Evolutionary conservation across 2,888 invertebrate genomes (phyloP), one percentile per base, ranked within the genome.

Genomic region (Diplazon laetatorius): DNA sequence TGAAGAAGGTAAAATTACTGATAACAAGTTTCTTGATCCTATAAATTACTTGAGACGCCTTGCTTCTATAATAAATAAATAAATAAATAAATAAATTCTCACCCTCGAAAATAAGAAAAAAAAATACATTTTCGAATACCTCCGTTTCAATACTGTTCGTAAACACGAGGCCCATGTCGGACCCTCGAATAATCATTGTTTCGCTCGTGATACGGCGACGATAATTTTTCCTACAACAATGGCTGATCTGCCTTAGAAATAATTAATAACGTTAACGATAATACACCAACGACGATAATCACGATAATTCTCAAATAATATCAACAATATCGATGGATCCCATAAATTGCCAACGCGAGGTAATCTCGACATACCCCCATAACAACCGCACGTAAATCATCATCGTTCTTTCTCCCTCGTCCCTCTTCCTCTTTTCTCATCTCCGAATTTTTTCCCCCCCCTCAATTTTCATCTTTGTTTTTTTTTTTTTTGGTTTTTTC

Each of bases 351-450:
- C 63, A 76, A 81, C 76, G 73, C 75, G 60, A 68, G 73, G 72
- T 72, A 55, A 73, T 75, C 76, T 66, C 75, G n/a, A n/a, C 70
- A 78, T 69, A 70, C 68, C 74, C 68, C 74, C 75, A 59, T 74
- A 75, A 80, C 70, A 80, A 77, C 69, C 71, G 66, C 66, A 42
- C 70, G 60, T 80, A 80, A 52, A 80, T 76, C 78, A 75, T 66
- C 66, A 48, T 73, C 77, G 52, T 71, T 66, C n/a, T 69, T 66
- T 30, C 30, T 30, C 74, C 74, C 75, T 66, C 66, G 46, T 73
- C 77, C 52, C 62, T 65, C 16, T 44, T 69, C 60, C 60, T 62
- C 46, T 57, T 76, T 59, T 52, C 4, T n/a, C n/a, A n/a, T n/a
- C n/a, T n/a, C n/a, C n/a, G n/a, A n/a, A n/a, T n/a, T n/a, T n/a